Percentiles rank a stretch among this genome's conserved stretches.
These are phyloP conservation scores for Intellagama lesueurii DNA, from an alignment of 2,797 vertebrate genomes.

Conservation along the genomic window DNA sequence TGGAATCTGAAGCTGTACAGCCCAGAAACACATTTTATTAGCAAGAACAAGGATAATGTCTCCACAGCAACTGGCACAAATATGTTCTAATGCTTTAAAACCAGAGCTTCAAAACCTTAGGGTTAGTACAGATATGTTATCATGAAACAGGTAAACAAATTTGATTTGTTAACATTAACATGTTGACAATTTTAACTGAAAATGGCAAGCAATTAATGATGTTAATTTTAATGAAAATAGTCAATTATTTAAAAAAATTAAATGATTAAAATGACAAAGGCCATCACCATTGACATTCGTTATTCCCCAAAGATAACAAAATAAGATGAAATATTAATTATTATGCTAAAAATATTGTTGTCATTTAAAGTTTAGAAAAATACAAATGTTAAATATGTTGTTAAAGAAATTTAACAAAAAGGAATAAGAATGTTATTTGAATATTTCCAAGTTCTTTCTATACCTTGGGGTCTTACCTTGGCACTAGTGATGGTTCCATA, in stretches of 20 bases:
- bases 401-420: background rate
- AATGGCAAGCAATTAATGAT: too few relatives aligned
- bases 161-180: background rate
- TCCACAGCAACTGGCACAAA: background rate
- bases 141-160: background rate
- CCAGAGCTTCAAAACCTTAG: background rate
- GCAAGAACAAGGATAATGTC: background rate
- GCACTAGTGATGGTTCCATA: conserved; percentile 97
- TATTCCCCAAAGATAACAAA: too few relatives aligned
- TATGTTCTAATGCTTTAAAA: background rate
- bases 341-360: too few relatives aligned
- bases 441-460: background rate
- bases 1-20: background rate
- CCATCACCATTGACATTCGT: too few relatives aligned
- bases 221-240: too few relatives aligned
- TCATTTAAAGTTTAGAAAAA: too few relatives aligned
- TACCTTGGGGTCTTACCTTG: conserved; percentile 78
- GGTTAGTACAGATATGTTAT: background rate
- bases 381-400: background rate
- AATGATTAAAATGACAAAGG: too few relatives aligned
- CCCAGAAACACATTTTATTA: background rate
- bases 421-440: background rate
- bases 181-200: background rate
- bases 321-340: too few relatives aligned
- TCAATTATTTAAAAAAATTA: too few relatives aligned